Evolutionary conservation across 2,797 vertebrate genomes (phyloP).

Genomic region (Argentina silus): DNA sequence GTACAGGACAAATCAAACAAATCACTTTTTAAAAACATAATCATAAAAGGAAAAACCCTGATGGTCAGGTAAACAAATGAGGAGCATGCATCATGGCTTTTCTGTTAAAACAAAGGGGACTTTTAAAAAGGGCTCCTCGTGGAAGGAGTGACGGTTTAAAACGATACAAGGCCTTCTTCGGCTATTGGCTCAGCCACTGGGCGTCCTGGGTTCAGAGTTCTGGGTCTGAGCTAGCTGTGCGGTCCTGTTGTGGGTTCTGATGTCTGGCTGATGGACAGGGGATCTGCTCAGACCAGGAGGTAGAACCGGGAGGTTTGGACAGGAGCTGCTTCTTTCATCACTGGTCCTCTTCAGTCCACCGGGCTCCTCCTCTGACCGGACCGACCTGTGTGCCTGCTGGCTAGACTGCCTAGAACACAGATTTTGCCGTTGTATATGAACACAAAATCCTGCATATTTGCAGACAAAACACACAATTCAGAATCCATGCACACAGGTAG

Average conservation of each 20-base stretch:
- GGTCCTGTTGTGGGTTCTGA: conserved; percentile 43
- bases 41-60: conserved; percentile 19
- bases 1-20: conserved; percentile 59
- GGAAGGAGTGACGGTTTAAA: conserved; percentile 39
- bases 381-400: conserved; percentile 84
- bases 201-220: conserved; percentile 20
- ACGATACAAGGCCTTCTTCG: conserved; percentile 29
- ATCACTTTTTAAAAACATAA: conserved; percentile 22
- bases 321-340: conserved; percentile 31
- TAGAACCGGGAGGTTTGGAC: not conserved
- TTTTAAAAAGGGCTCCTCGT: conserved; percentile 67
- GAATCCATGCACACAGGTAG: not conserved
- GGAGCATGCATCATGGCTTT: conserved; percentile 62
- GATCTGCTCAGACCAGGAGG: conserved; percentile 14
- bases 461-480: not conserved
- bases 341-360: conserved; percentile 80
- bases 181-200: not conserved
- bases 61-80: conserved; percentile 52
- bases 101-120: conserved; percentile 60
- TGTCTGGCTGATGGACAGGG: conserved; percentile 45
- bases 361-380: conserved; percentile 85
- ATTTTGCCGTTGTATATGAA: not conserved
- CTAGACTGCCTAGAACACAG: conserved; percentile 82
- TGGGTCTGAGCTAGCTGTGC: conserved; percentile 48
- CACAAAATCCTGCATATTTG: not conserved